phyloP scores from a whole-genome alignment of 2,113 vertebrate genomes.

The Tricholaema leucomelas region DNA sequence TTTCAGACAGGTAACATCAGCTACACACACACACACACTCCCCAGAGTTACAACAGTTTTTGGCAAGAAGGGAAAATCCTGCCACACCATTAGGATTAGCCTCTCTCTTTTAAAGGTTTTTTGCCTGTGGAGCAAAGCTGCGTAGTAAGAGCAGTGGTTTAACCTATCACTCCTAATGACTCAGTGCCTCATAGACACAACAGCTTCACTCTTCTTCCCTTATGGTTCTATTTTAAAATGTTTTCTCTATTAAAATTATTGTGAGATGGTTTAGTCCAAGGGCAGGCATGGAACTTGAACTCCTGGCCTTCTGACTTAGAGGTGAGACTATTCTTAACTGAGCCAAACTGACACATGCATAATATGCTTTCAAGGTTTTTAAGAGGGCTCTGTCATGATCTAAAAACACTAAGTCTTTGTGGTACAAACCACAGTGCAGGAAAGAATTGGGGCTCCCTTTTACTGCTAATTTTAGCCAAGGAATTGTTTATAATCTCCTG shows the following conservation, averaged over 20 bases:
- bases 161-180: background rate
- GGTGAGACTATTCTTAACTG: conserved; percentile 41
- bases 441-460: conserved; percentile 48
- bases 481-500: conserved; percentile 54
- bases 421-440: conserved; percentile 47
- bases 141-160: background rate
- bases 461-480: conserved; percentile 50
- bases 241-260: conserved; percentile 24
- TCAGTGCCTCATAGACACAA: background rate
- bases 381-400: conserved; percentile 38
- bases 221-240: background rate
- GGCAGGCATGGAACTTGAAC: conserved; percentile 45
- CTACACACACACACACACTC: background rate
- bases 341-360: conserved; percentile 49
- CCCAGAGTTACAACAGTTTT: background rate
- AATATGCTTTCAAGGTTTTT: conserved; percentile 53
- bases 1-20: background rate
- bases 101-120: background rate
- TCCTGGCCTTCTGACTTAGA: conserved; percentile 52
- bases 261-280: conserved; percentile 25
- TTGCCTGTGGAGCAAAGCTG: background rate
- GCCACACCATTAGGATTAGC: background rate
- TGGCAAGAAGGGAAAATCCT: background rate
- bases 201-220: conserved; percentile 5
- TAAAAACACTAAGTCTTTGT: conserved; percentile 50